Percentiles rank a stretch among this genome's conserved stretches.
phyloP scores from a whole-genome alignment of 35 echinoderm and acorn worm genomes.

The Heliocidaris erythrogramma region DNA sequence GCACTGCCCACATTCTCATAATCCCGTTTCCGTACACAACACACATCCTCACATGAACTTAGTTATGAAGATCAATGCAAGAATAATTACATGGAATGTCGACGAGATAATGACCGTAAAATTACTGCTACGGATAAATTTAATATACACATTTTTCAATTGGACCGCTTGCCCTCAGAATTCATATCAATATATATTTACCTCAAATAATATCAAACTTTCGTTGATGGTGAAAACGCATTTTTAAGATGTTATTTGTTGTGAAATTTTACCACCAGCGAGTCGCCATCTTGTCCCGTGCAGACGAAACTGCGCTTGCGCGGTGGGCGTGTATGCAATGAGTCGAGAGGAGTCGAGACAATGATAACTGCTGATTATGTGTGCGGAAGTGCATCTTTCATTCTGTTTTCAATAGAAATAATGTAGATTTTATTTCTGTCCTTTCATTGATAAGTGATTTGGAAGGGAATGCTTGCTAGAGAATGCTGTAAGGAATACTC shows the following conservation, averaged over 20 bases:
- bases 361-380: too few relatives aligned
- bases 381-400: too few relatives aligned
- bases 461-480: too few relatives aligned
- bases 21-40: background rate
- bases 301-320: constrained; percentile 31
- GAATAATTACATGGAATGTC: background rate
- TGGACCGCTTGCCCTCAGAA: background rate
- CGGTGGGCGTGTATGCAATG: constrained; percentile 24
- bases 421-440: too few relatives aligned
- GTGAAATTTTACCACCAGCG: background rate
- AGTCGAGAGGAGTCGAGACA: too few relatives aligned
- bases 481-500: too few relatives aligned
- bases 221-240: background rate
- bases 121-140: too few relatives aligned
- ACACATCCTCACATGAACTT: too few relatives aligned
- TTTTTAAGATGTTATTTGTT: background rate
- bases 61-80: background rate
- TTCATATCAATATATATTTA: background rate
- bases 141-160: background rate
- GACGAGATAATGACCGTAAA: background rate
- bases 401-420: too few relatives aligned
- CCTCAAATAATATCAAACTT: background rate
- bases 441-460: too few relatives aligned
- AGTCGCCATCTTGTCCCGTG: constrained; percentile 25
- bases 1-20: background rate